phyloP scores from a whole-genome alignment of 2,888 invertebrate genomes.

The Lissocephala sabroskyi region DNA sequence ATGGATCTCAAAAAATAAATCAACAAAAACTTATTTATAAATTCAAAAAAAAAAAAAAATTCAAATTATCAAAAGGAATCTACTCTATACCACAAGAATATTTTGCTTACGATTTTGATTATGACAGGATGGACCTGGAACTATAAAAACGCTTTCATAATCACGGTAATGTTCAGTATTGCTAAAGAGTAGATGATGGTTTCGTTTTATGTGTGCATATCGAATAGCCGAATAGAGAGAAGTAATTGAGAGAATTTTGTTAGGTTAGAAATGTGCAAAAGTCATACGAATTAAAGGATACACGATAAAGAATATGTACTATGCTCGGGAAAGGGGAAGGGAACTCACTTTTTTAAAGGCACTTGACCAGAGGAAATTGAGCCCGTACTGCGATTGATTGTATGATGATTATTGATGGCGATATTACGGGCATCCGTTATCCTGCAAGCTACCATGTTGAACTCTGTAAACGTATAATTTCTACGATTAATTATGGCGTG shows the following conservation, averaged over 20 bases:
- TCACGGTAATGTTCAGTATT: constrained; percentile 79
- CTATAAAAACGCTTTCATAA: constrained; percentile 84
- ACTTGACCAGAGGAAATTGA: constrained; percentile 93
- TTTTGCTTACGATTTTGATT: constrained; percentile 76
- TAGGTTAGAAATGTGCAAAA: no score
- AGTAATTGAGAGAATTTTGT: neutral
- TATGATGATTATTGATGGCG: constrained; percentile 76
- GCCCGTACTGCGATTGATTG: constrained; percentile 74
- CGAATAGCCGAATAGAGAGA: constrained; percentile 14
- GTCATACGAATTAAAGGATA: no score
- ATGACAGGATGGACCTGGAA: constrained; percentile 78
- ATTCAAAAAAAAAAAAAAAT: constrained; percentile 8
- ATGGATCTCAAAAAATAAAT: neutral
- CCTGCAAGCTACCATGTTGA: constrained; percentile 98
- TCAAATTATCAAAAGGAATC: constrained; percentile 18
- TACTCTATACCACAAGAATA: constrained; percentile 19
- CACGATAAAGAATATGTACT: no score
- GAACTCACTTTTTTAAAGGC: constrained; percentile 97
- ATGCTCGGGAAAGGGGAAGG: neutral
- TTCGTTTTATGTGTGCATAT: constrained; percentile 1
- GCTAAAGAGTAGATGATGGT: constrained; percentile 41
- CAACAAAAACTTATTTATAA: neutral
- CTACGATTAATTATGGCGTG: constrained; percentile 74
- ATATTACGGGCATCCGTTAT: constrained; percentile 91
- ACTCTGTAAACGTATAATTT: constrained; percentile 90